These are phyloP conservation scores for Apamea monoglypha DNA, from an alignment of 2,888 invertebrate species.

Conservation along the genomic window DNA sequence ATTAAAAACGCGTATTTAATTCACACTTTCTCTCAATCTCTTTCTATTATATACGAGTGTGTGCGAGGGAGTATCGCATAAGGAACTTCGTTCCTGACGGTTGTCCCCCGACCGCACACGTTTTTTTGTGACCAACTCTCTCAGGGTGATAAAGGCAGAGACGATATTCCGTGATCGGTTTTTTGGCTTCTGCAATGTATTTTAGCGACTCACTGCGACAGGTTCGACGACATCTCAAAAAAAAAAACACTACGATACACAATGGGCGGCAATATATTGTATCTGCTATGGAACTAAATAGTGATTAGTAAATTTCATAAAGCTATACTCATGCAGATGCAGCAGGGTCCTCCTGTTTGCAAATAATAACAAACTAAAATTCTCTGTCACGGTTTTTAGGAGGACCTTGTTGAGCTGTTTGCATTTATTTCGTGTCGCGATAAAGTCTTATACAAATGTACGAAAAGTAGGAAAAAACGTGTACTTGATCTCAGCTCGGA, in stretches of 20 bases:
- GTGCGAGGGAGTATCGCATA: too few species aligned
- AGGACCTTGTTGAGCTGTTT: neutral
- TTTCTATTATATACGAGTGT: too few species aligned
- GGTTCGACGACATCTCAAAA: too few species aligned
- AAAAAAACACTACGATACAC: neutral
- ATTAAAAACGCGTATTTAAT: too few species aligned
- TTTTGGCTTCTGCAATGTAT: too few species aligned
- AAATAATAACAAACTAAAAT: neutral
- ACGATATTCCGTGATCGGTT: neutral
- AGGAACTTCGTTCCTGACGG: too few species aligned
- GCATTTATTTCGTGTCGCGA: neutral
- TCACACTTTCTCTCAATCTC: too few species aligned
- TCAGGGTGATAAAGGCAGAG: neutral
- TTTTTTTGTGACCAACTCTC: too few species aligned
- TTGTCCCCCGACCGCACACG: too few species aligned
- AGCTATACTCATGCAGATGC: neutral
- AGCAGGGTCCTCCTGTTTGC: neutral
- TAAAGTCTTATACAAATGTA: slow-evolving; percentile 4
- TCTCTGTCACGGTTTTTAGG: neutral
- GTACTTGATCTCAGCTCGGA: slow-evolving; percentile 14
- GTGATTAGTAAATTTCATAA: neutral
- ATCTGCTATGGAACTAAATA: neutral
- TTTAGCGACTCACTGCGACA: too few species aligned
- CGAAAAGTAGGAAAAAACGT: neutral
- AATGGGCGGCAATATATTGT: neutral